Evolutionary conservation across 2,113 vertebrate genomes (phyloP).

Genomic region (Otis tarda): DNA sequence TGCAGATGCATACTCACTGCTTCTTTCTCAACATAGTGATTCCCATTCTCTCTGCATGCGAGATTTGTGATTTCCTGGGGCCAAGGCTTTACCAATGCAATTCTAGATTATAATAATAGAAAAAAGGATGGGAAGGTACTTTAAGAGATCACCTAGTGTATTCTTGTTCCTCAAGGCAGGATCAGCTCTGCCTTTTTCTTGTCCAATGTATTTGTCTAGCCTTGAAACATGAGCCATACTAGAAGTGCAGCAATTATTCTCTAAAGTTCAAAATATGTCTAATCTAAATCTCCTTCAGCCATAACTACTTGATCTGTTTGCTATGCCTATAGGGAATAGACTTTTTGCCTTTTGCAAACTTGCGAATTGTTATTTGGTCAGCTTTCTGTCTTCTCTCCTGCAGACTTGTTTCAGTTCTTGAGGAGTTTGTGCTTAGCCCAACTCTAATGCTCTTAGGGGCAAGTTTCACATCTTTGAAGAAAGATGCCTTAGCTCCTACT

Average conservation of each 20-base stretch:
- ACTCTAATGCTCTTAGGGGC: not conserved
- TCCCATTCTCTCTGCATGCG: not conserved
- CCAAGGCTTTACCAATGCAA: not conserved
- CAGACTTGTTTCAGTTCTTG: not conserved
- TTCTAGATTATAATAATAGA: not conserved
- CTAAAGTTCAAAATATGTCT: not conserved
- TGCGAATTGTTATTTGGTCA: not conserved
- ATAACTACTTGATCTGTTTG: not conserved
- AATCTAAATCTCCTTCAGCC: not conserved
- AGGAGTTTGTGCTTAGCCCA: not conserved
- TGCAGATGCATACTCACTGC: not conserved
- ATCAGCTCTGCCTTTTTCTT: not conserved
- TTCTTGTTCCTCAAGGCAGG: not conserved
- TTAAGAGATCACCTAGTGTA: not conserved
- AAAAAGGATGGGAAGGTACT: not conserved
- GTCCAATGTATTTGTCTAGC: fast-evolving
- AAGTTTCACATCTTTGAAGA: not conserved
- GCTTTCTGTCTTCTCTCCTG: not conserved
- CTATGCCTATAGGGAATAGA: not conserved
- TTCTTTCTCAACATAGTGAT: not conserved
- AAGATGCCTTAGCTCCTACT: not conserved
- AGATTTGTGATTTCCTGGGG: not conserved
- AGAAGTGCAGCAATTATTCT: not conserved
- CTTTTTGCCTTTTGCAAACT: not conserved
- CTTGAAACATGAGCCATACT: not conserved